Evolutionary conservation across 1,140 invertebrate genomes (phyloP), one percentile per base, ranked within the genome.

Genomic region (Leptopilina clavipes): DNA sequence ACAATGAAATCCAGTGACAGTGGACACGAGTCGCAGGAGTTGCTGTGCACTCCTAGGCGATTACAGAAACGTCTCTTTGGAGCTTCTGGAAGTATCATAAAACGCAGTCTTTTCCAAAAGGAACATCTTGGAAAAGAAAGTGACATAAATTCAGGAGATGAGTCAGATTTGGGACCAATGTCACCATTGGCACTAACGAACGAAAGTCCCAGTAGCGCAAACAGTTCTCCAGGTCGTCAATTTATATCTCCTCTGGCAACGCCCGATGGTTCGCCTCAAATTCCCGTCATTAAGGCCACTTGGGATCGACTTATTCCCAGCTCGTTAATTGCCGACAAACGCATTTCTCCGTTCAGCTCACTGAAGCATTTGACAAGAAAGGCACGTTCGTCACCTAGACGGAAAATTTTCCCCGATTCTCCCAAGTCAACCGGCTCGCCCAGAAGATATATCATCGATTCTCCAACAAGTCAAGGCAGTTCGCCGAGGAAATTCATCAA

Each of bases 111-210:
- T 3, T 87, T 87, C 76, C 77, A 76, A 10, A 76, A 79, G 1
- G 52, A 72, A 31, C 78, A 43, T 0, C 0, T 70, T 31, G 17
- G 0, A 1, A 59, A 8, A 3, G 76, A 31, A 17, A n/a, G 59
- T 10, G 48, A 76, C 7, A 74, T 73, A 11, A 54, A 25, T 8
- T 87, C 88, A 0, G 88, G 81, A 31, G 82, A 86, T 0, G 89
- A 90, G 0, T 89, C 88, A 0, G 88, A 88, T 48, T 76, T 89
- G 11, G 83, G 86, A 0, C 86, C 85, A 1, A 87, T 90, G 86
- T 89, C 88, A 3, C 87, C 89, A 6, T 44, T 89, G 7, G 77
- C 78, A 11, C 17, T 82, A 2, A 86, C 84, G 0, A 86, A 88
- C 52, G 74, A 70, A 10, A 85, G 79, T 65, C 52, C 78, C 17